phyloP scores from a whole-genome alignment of 2,888 invertebrate genomes.

The Standfussiana lucernea region DNA sequence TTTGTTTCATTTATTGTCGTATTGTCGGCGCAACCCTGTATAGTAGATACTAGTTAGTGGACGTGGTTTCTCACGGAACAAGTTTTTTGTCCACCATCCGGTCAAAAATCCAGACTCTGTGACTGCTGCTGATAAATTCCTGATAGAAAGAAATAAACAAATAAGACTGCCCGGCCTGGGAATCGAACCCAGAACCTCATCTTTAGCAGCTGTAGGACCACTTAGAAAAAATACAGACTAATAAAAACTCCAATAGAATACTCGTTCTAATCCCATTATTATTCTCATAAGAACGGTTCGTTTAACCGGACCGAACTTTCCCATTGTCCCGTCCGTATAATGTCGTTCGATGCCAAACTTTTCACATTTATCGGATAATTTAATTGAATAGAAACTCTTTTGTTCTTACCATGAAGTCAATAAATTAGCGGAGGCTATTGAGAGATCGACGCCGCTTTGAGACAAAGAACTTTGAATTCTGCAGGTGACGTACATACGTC shows the following conservation, averaged over 20 bases:
- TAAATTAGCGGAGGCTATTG: conserved; percentile 61
- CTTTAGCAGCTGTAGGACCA: neutral
- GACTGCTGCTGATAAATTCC: neutral
- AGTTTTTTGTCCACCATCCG: neutral
- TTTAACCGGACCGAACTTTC: conserved; percentile 9
- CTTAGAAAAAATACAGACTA: neutral
- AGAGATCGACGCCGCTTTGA: conserved; percentile 53
- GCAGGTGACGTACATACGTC: conserved; percentile 12
- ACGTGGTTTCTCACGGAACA: no score
- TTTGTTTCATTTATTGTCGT: no score
- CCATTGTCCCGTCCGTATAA: conserved; percentile 33
- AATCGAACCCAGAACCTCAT: neutral
- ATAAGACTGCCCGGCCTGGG: neutral
- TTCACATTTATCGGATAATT: conserved; percentile 68
- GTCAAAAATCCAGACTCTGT: neutral
- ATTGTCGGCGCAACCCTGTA: no score
- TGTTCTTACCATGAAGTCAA: conserved; percentile 62
- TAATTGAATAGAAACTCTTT: conserved; percentile 67
- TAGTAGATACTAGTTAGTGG: no score
- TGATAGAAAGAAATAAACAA: neutral
- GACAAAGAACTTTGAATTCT: conserved; percentile 53
- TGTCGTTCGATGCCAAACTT: conserved; percentile 61
- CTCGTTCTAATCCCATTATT: conserved; percentile 5
- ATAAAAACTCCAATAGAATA: conserved; percentile 2
- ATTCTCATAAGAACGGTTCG: conserved; percentile 12